Evolutionary conservation across 2,888 invertebrate genomes (phyloP), one percentile per base, ranked within the genome.

Genomic region (Pogonocherus hispidulus): DNA sequence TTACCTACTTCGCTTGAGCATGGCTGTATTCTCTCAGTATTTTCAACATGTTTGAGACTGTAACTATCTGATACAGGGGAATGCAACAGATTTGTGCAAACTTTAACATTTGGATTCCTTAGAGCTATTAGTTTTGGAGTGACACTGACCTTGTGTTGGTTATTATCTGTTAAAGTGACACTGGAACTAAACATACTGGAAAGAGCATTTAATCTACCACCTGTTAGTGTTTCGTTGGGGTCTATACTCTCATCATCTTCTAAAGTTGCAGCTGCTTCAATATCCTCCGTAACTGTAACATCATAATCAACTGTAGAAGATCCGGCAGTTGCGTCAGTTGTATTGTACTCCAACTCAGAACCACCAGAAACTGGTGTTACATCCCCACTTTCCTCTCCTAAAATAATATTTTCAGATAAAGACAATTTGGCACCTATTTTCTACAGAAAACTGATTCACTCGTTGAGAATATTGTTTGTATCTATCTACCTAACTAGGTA

Each of bases 321-420:
- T 69, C 91, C 91, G 79, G 91, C 90, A 62, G 91, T 91, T 64
- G 91, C 91, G 81, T 91, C 90, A 80, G 88, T 90, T 83, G 91
- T 91, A 83, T 91, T 91, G 76, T 91, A 89, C 75, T 90, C 90
- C 67, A 88, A 85, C 83, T 92, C 92, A 52, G 88, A 87, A 73
- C 89, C 88, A 23, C 89, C 89, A 68, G 92, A 92, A 75, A 91
- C 91, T 72, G 92, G 92, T 18, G 92, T 92, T 71, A 90, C 86
- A 79, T 91, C 90, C 32, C 91, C 91, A 82, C 90, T 91, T 52
- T 77, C 80, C 22, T 72, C 78, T 75, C 65, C 54, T 63, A 37
- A 1, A 51, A 51, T 9, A 37, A 57, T n/a, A n/a, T n/a, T 27
- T n/a, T 3, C n/a, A 23, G 23, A 57, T 18, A n/a, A 5, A 9